Evolutionary conservation across 1,140 invertebrate species (phyloP), one percentile per base, ranked within the genome.

Genomic region (Caenorhabditis brenneri): DNA sequence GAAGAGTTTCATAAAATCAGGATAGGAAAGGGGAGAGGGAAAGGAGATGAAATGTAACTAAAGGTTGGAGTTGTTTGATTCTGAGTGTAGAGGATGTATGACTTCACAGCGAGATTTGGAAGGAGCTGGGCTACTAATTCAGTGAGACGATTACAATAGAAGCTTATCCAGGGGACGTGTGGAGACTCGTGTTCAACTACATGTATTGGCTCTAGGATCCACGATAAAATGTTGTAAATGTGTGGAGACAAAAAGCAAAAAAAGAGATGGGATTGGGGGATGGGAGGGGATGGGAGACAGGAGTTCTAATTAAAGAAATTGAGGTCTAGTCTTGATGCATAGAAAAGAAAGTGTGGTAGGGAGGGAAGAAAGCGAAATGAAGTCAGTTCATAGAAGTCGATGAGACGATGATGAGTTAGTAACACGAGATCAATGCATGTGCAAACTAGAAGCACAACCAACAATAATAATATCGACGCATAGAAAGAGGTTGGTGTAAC

Each of bases 401-500:
- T 74, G 65, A 74, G 65, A 74, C 65, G 65, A 42, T 74, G 65
- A 74, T 74, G 65, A 74, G 65, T 74, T 74, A 36, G 65, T 74
- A 42, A 33, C 65, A 74, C 65, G 65, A 74, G 65, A 74, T 74
- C 65, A 74, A 74, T 74, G 65, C 65, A 42, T 74, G 65, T 74
- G 65, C 65, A 42, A 74, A 74, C 65, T 74, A 74, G n/a, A 22
- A 74, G 65, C 65, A 74, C 65, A 74, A 74, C 65, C 65, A 74
- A 74, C 65, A 74, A 46, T 42, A 74, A 42, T 42, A 74, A 74
- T 74, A 74, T 74, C 65, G 65, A 74, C 65, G 65, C 65, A 74
- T 74, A 74, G 65, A 74, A 74, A 74, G 42, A 24, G 36, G 36
- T 74, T 74, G 19, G 36, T 24, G 22, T 12, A 74, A 42, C n/a